Evolutionary conservation across 2,113 vertebrate species (phyloP), one percentile per base, ranked within the genome.

Genomic region (Eupsittula cactorum): DNA sequence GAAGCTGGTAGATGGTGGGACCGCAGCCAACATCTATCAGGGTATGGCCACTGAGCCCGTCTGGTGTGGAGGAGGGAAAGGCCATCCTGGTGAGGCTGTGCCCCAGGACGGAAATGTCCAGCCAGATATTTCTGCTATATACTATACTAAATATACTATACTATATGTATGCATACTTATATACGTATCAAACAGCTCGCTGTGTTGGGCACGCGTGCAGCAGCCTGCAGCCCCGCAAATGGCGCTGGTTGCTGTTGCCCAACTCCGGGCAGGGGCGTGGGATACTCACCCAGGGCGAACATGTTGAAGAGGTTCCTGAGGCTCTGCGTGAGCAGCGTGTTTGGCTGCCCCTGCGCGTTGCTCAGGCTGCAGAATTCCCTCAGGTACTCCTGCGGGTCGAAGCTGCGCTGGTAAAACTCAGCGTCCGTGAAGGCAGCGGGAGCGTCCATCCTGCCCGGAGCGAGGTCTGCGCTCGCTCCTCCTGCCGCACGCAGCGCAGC

Each of bases 1-100:
- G 94, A 4, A 98, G 70, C 53, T 95, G 95, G 84, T 97, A 95
- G 85, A 95, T 95, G 41, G 96, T 92, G 17, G 97, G 98, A n/a
- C 97, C 94, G 2, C 96, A 94, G 65, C 97, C 91, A 0, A 97
- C 59, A 0, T 97, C 98, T 9, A 94, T 86, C 82, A 97, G 65
- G 57, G 77, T 91, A 10, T 89, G 27, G 3, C 97, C 97, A 28
- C 53, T 92, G 29, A 91, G 50, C 37, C 74, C 28, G 0, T 95
- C 97, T 97, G 83, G 41, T 6, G 41, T 12, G 8, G 47, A 13
- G 44, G 3, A 15, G 21, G 21, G 13, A 6, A 33, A 46, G 10
- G 49, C 11, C 15, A 1, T 13, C 25, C 21, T 3, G 0, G 57
- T 28, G 57, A 76, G 39, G 8, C 19, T 2, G 7, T 1, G 49